These are phyloP conservation scores for Corythaixoides concolor DNA, from an alignment of 2,113 vertebrate species.

Conservation along the genomic window DNA sequence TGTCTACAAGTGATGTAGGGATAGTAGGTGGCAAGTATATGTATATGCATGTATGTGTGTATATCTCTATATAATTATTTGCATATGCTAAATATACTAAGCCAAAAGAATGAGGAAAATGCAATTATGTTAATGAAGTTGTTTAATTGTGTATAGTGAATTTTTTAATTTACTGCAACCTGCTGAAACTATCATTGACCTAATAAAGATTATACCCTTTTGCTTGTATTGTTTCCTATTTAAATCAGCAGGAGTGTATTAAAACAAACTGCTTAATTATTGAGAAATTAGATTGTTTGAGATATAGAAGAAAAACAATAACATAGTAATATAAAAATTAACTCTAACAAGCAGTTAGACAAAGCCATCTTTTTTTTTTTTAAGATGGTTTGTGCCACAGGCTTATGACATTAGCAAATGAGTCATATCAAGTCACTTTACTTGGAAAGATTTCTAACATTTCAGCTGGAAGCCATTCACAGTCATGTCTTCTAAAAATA, in stretches of 20 bases:
- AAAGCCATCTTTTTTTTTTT: constrained; percentile 26
- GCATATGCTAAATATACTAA: constrained; percentile 28
- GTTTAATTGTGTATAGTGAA: constrained; percentile 65
- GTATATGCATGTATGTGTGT: background rate
- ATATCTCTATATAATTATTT: constrained; percentile 38
- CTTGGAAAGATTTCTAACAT: constrained; percentile 20
- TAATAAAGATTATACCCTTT: constrained; percentile 68
- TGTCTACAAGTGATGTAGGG: background rate
- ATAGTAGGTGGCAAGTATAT: background rate
- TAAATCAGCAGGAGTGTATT: constrained; percentile 63
- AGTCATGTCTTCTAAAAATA: background rate
- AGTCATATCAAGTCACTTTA: constrained; percentile 24
- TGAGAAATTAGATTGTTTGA: constrained; percentile 62
- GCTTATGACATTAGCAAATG: constrained; percentile 48
- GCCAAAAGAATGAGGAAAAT: constrained; percentile 45
- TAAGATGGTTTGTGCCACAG: constrained; percentile 44
- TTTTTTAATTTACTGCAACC: constrained; percentile 66
- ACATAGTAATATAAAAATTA: constrained; percentile 45
- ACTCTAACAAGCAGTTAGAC: constrained; percentile 55
- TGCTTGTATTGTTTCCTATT: constrained; percentile 67
- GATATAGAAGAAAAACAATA: constrained; percentile 56
- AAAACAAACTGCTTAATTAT: constrained; percentile 66
- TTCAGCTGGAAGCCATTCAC: constrained; percentile 25
- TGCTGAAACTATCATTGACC: constrained; percentile 65
- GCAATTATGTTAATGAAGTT: constrained; percentile 65